Percentiles rank a stretch among this genome's conserved stretches.
phyloP scores from a whole-genome alignment of 64 coral and sea anemone species.

The Dendrophyllia cribrosa region DNA sequence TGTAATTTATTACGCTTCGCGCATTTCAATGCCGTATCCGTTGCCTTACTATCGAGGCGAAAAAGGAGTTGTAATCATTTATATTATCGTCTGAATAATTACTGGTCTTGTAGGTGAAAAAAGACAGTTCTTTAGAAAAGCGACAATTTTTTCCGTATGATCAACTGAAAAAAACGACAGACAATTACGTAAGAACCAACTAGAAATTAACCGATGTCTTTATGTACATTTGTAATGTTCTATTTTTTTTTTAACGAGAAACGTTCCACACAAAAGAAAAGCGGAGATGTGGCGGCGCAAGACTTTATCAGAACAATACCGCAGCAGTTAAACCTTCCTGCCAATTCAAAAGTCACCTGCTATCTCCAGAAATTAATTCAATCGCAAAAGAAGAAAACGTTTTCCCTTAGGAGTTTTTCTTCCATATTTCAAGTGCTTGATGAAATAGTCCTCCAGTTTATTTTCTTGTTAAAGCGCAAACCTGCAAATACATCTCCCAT shows the following conservation, averaged over 20 bases:
- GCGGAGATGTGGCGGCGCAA: background rate
- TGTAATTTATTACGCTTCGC: no score
- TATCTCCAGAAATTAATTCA: background rate
- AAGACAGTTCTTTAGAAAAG: no score
- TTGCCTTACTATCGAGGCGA: no score
- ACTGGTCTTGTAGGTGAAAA: no score
- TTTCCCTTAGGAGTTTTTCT: background rate
- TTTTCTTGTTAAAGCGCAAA: background rate
- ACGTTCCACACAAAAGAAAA: background rate
- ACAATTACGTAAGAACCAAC: no score
- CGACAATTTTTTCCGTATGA: no score
- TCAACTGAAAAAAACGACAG: no score
- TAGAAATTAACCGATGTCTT: no score
- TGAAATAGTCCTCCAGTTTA: background rate
- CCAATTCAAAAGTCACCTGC: constrained; percentile 13
- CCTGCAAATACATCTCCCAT: background rate
- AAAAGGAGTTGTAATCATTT: no score
- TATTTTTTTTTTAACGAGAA: background rate
- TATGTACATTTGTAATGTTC: no score
- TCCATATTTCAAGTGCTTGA: background rate
- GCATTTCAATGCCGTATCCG: no score
- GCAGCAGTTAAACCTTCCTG: background rate
- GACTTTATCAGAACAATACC: background rate
- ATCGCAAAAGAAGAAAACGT: background rate
- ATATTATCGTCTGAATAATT: no score